These are phyloP conservation scores for Lepeophtheirus salmonis DNA, from an alignment of 1,140 invertebrate genomes.

Conservation along the genomic window DNA sequence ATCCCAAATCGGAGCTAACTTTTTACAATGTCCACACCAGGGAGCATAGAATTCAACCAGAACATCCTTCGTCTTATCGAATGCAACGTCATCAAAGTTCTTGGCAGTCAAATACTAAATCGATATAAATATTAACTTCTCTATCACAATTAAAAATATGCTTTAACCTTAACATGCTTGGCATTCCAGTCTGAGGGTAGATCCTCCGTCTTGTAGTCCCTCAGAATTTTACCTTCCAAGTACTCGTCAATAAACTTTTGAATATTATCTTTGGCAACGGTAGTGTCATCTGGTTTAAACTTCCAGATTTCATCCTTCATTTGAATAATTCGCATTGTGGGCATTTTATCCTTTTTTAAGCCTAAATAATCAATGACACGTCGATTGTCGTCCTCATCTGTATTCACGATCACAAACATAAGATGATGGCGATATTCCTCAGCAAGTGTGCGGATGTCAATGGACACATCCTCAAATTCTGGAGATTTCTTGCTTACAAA, in stretches of 20 bases:
- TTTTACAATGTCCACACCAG: slow-evolving; percentile 42
- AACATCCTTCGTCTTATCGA: slow-evolving; percentile 36
- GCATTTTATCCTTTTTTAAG: slow-evolving; percentile 32
- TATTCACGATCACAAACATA: slow-evolving; percentile 39
- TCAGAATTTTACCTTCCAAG: slow-evolving; percentile 33
- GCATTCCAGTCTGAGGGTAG: slow-evolving; percentile 41
- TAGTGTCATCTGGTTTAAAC: slow-evolving; percentile 34
- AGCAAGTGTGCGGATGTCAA: slow-evolving; percentile 54
- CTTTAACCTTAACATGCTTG: slow-evolving; percentile 36
- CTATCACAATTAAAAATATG: background rate
- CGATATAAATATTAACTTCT: background rate
- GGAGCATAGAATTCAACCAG: slow-evolving; percentile 42
- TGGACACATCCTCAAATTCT: slow-evolving; percentile 54
- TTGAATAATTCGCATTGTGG: slow-evolving; percentile 36
- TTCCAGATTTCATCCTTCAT: slow-evolving; percentile 42
- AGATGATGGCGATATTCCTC: slow-evolving; percentile 66
- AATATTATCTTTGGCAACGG: slow-evolving; percentile 30
- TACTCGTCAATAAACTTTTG: slow-evolving; percentile 34
- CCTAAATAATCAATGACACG: slow-evolving; percentile 43
- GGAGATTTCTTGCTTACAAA: slow-evolving; percentile 79
- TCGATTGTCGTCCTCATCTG: slow-evolving; percentile 36
- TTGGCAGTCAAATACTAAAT: slow-evolving; percentile 32
- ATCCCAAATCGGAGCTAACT: slow-evolving; percentile 30
- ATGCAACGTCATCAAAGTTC: slow-evolving; percentile 40
- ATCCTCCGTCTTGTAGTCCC: slow-evolving; percentile 37